Base-by-base conservation (phyloP, 2,797 vertebrate species). In the Chromobotia macracanthus region DNA sequence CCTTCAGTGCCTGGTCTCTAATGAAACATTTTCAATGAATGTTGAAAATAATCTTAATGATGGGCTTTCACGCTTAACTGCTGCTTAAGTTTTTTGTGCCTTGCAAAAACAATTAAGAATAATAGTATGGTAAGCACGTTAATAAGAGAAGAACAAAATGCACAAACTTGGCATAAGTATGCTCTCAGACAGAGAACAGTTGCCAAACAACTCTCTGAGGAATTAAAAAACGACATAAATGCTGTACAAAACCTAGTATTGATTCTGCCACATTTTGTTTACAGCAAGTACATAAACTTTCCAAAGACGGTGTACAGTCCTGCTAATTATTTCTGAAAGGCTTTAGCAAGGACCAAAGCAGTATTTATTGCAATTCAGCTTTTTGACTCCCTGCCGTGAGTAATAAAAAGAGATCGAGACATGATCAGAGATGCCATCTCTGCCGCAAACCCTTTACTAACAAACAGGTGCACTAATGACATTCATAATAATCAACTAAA, bases 391-490 rank as follows among this genome's bases (percentile, higher is more conserved):
- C 48, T 31, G 60, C 60, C 72, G 77, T 21, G 31, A 53, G 48
- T 11, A 79, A 65, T n/a, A 71, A 72, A 55, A 61, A 51, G n/a
- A 5, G 68, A 35, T n/a, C 5, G 6, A 68, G 28, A 61, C 44
- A 50, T 51, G 51, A 69, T 60, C 65, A 77, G 25, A 77, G 8
- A 58, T 2, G n/a, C 6, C 23, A 35, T 2, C 3, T 15, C n/a
- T 13, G 50, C 53, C 35, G 41, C 46, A 21, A 25, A 48, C 12
- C 2, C 28, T 23, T 35, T 19, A 28, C 35, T 48, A 68, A 60
- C 38, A 77, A 58, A 68, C 65, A 69, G 75, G 38, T 50, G 41
- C 74, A 66, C 21, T 64, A 53, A 66, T 72, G 68, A 77, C 81
- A 83, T 79, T 72, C 35, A 55, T 65, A 71, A 70, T 53, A 21